Evolutionary conservation across 2,113 vertebrate species (phyloP), one percentile per base, ranked within the genome.

Genomic region (Cacatua alba): DNA sequence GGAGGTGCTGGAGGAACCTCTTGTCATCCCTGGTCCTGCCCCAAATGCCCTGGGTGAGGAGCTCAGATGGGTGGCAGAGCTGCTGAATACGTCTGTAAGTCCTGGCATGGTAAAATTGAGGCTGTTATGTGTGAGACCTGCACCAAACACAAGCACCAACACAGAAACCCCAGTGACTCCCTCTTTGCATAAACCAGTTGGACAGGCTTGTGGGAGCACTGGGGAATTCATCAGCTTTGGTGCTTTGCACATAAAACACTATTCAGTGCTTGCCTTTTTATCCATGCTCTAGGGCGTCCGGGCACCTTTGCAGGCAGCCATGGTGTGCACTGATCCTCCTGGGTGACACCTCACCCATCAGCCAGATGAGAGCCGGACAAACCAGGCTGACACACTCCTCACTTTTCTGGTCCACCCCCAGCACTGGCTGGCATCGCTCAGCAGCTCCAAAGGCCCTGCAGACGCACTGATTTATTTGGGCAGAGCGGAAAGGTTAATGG

Each of bases 351-450:
- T 44, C 53, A 19, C 49, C 11, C 10, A 1, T 18, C 8, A 2
- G 41, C 24, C 57, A 6, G 28, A 49, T 17, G 12, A 57, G 29
- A 67, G 8, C 18, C 28, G 46, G 62, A 31, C 19, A 14, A 6
- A 65, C 15, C 37, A 33, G 55, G 57, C 63, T 64, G 79, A 16
- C 4, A 1, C 17, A 24, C 29, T 79, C 46, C 71, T 44, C 3
- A 1, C 4, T 25, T 1, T 17, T 24, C 46, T 1, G 0, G 4
- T 13, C 23, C 33, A 7, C 46, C 26, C 2, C 1, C 52, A 37
- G 76, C 5, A 0, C 48, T 1, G 35, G 10, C 48, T 44, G 37
- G 63, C 81, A 25, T 41, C 1, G 1, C 62, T 51, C 60, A 24
- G 28, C 46, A 67, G 37, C 55, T 65, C 84, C 77, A 17, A 20